These are phyloP conservation scores for Andricus grossulariae DNA, from an alignment of 1,140 invertebrate species.

Conservation along the genomic window DNA sequence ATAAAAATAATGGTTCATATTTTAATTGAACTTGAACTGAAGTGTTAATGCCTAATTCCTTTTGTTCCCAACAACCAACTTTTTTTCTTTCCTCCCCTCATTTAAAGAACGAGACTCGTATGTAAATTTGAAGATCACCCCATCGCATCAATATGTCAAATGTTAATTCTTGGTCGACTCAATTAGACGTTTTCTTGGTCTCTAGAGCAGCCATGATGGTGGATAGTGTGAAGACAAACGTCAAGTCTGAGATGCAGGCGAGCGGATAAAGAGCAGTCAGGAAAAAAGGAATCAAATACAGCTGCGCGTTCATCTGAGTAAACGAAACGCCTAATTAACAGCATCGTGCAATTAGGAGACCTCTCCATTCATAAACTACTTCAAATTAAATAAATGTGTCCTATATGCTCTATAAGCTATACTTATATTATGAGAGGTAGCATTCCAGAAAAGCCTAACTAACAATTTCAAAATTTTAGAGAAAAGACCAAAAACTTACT, in stretches of 20 bases:
- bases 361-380: neutral
- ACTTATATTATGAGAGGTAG: no score
- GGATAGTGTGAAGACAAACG: conserved; percentile 26
- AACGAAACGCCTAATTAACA: conserved; percentile 29
- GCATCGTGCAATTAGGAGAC: conserved; percentile 18
- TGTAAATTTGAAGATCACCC: conserved; percentile 23
- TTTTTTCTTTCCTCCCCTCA: neutral
- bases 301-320: conserved; percentile 29
- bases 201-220: conserved; percentile 4
- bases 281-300: conserved; percentile 29
- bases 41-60: no score
- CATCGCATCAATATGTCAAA: conserved; percentile 28
- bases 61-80: no score
- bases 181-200: conserved; percentile 27
- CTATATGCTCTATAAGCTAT: neutral
- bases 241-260: conserved; percentile 16
- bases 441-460: no score
- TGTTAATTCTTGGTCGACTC: conserved; percentile 20
- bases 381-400: neutral
- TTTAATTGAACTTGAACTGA: no score
- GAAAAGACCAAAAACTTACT: no score
- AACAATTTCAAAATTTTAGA: no score
- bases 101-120: conserved; percentile 9
- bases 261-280: conserved; percentile 12
- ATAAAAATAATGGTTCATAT: no score